phyloP scores from a whole-genome alignment of 2,113 vertebrate species.

The Odocoileus virginianus region DNA sequence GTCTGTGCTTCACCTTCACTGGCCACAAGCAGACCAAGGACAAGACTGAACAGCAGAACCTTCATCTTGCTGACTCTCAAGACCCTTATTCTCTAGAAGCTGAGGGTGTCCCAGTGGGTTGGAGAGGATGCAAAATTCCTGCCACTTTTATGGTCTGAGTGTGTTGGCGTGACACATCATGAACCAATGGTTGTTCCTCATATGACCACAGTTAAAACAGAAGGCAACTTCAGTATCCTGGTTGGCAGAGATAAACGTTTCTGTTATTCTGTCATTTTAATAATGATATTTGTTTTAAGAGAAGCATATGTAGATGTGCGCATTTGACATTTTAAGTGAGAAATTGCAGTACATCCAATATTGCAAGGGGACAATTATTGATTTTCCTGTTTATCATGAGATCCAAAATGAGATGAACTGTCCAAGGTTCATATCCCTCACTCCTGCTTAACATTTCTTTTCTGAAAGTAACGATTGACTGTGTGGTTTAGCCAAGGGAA shows the following conservation, averaged over 20 bases:
- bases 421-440: neutral
- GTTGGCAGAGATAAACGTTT: neutral
- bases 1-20: neutral
- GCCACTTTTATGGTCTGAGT: neutral
- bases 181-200: neutral
- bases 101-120: neutral
- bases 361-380: neutral
- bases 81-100: neutral
- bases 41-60: neutral
- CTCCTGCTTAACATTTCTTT: neutral
- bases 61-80: neutral
- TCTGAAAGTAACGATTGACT: neutral
- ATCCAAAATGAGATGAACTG: fast-evolving
- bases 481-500: neutral
- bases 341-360: neutral
- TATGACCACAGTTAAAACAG: neutral
- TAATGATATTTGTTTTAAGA: neutral
- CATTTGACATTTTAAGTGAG: neutral
- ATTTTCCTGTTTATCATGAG: neutral
- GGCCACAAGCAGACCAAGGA: neutral
- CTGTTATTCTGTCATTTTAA: neutral
- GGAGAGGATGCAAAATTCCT: fast-evolving
- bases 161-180: neutral
- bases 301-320: neutral
- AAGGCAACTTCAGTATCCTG: neutral